These are phyloP conservation scores for Peromyscus leucopus DNA, from an alignment of 2,113 vertebrate species.

Conservation along the genomic window DNA sequence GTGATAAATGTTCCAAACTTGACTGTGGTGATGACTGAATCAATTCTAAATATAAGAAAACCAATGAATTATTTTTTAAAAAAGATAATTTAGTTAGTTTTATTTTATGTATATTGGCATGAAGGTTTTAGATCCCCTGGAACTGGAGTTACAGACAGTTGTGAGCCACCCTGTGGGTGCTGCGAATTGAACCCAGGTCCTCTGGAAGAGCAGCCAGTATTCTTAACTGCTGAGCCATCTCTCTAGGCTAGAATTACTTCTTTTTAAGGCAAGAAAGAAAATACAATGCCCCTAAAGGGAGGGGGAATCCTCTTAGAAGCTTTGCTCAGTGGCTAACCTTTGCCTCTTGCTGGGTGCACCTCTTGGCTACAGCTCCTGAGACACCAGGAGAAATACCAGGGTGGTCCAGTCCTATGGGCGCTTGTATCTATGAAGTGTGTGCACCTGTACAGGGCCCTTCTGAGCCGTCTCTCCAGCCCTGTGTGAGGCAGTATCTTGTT, in stretches of 20 bases:
- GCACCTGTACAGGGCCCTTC: not conserved
- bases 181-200: too few species aligned
- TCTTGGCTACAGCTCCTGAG: not conserved
- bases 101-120: too few species aligned
- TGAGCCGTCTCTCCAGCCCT: not conserved
- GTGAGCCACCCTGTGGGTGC: too few species aligned
- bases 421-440: not conserved
- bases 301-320: not conserved
- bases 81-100: not conserved
- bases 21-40: not conserved
- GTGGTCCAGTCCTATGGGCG: not conserved
- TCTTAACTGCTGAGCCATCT: too few species aligned
- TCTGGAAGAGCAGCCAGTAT: too few species aligned
- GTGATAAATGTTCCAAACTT: not conserved
- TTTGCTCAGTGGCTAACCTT: not conserved
- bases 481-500: not conserved
- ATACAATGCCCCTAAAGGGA: not conserved
- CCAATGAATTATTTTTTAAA: not conserved
- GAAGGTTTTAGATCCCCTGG: too few species aligned
- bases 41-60: conserved; percentile 16
- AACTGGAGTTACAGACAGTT: too few species aligned
- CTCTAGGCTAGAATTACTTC: too few species aligned
- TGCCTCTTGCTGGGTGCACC: not conserved
- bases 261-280: not conserved
- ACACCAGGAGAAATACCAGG: not conserved